A percentile compares a stretch with the other conserved stretches of the same genome.
Evolutionary conservation across 2,797 vertebrate species (phyloP).

Genomic region (Coccyzus lansbergi): DNA sequence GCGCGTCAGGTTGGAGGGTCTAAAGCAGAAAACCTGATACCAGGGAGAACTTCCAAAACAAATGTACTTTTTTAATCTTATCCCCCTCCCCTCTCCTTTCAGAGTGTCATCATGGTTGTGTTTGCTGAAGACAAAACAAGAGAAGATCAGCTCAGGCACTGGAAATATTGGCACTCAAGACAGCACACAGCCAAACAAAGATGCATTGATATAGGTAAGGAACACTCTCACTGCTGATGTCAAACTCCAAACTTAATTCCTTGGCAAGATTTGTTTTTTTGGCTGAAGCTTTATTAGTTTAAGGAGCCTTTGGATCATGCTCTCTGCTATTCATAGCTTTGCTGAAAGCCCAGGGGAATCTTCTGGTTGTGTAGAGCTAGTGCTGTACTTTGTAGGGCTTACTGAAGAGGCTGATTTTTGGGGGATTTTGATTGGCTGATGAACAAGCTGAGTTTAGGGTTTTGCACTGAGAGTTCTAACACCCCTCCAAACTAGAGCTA

Average conservation of each 20-base stretch:
- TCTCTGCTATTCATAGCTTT: background rate
- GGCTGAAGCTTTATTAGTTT: slow-evolving; percentile 45
- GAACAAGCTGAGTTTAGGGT: background rate
- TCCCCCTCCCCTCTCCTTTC: background rate
- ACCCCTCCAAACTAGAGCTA: background rate
- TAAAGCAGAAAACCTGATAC: background rate
- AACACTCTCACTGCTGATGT: background rate
- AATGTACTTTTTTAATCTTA: background rate
- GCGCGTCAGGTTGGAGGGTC: background rate
- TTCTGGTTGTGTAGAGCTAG: background rate
- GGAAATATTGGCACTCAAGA: slow-evolving; percentile 99
- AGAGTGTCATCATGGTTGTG: slow-evolving; percentile 99
- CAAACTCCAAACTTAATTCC: slow-evolving; percentile 38
- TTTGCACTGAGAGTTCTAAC: background rate
- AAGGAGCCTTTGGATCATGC: background rate
- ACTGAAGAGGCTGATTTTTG: background rate
- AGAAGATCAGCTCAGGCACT: slow-evolving; percentile 96
- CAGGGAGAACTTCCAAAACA: background rate
- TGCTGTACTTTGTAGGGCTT: background rate
- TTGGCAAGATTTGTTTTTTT: slow-evolving; percentile 59
- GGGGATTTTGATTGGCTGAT: background rate
- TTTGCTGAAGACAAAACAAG: slow-evolving; percentile 98
- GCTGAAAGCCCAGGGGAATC: background rate
- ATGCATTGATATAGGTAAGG: slow-evolving; percentile 96
- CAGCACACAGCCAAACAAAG: slow-evolving; percentile 99